Conservation (phyloP, 2,113 vertebrate species). For the Chionodraco myersi region DNA sequence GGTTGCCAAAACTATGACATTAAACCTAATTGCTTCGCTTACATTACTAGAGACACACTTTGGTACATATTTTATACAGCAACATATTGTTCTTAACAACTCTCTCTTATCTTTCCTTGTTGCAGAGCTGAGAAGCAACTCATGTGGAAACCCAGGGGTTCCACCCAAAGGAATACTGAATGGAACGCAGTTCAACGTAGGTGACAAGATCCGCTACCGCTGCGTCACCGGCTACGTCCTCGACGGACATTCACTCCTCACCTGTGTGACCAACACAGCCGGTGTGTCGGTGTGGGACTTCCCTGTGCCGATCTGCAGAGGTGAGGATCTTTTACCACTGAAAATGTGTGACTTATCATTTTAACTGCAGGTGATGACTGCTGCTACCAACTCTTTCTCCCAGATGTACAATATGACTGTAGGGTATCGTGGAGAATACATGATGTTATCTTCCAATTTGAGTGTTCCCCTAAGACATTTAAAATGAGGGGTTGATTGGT, state of each 20-base stretch:
- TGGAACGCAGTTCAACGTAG: slow-evolving; percentile 93
- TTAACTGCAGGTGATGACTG: not conserved
- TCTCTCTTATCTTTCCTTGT: slow-evolving; percentile 34
- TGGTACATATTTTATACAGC: not conserved
- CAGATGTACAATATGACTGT: not conserved
- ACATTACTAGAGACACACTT: not conserved
- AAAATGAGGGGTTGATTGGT: slow-evolving; percentile 30
- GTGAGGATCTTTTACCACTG: slow-evolving; percentile 75
- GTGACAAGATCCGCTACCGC: slow-evolving; percentile 93
- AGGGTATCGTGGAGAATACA: not conserved
- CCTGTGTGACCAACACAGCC: slow-evolving; percentile 91
- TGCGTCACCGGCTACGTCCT: slow-evolving; percentile 91
- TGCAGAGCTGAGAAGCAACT: slow-evolving; percentile 92
- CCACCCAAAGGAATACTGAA: slow-evolving; percentile 95
- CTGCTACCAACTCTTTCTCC: not conserved
- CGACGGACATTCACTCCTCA: slow-evolving; percentile 92
- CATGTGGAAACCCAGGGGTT: slow-evolving; percentile 95
- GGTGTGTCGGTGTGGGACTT: slow-evolving; percentile 96
- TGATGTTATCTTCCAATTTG: slow-evolving; percentile 32
- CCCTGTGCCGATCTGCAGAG: slow-evolving; percentile 96
- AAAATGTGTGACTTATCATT: not conserved
- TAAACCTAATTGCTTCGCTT: not conserved
- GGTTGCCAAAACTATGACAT: not conserved
- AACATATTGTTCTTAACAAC: not conserved
- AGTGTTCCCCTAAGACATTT: slow-evolving; percentile 24